Conservation (phyloP, 2,797 vertebrate species). For the Poecilia wingei region DNA sequence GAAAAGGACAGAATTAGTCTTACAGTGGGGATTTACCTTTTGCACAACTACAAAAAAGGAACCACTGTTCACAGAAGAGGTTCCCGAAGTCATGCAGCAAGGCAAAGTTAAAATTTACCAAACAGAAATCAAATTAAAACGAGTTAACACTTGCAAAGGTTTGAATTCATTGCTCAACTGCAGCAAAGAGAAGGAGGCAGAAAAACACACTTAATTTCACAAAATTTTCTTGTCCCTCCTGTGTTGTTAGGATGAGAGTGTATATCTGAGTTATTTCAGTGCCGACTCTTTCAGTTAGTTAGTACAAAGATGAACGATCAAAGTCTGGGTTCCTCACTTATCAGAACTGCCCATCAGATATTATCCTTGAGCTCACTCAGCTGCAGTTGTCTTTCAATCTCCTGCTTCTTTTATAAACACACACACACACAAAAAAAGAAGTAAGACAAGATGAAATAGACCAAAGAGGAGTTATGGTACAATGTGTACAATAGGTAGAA, state of each 20-base stretch:
- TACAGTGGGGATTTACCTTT: conserved; percentile 32
- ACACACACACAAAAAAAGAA: conserved; percentile 10
- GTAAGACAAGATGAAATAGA: conserved; percentile 29
- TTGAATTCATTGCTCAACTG: conserved; percentile 36
- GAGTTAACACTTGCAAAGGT: conserved; percentile 25
- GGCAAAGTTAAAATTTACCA: conserved; percentile 38
- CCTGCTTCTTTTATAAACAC: conserved; percentile 12
- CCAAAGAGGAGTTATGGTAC: conserved; percentile 9
- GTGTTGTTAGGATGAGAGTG: conserved; percentile 6
- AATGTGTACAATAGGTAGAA: conserved; percentile 21
- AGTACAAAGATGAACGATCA: conserved; percentile 55
- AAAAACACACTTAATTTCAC: conserved; percentile 7
- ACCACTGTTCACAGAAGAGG: conserved; percentile 27
- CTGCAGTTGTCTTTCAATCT: conserved; percentile 11
- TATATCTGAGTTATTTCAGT: conserved; percentile 29
- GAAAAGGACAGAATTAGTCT: conserved; percentile 56
- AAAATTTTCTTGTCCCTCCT: conserved; percentile 21
- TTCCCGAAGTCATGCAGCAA: conserved; percentile 12
- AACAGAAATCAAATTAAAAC: conserved; percentile 29
- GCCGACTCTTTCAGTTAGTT: conserved; percentile 37
- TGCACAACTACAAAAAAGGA: conserved; percentile 30
- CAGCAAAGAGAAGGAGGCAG: conserved; percentile 3
- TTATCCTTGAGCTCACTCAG: conserved; percentile 48
- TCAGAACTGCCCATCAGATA: conserved; percentile 60
- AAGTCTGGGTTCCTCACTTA: conserved; percentile 51